Base-by-base conservation (phyloP, 2,888 invertebrate genomes). In the Gymnosoma rotundatum region DNA sequence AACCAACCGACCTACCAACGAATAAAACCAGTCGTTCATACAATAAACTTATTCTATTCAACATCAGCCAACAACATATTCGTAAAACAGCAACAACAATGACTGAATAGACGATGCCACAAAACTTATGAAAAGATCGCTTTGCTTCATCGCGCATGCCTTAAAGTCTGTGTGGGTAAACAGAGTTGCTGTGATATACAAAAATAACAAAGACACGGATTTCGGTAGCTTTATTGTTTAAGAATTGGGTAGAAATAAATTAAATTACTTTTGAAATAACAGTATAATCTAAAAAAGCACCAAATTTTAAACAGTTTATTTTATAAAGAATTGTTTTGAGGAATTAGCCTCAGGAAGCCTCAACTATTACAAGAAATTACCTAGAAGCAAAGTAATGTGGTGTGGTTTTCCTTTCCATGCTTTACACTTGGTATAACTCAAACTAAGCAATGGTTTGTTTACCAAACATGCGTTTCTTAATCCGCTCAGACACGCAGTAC, bases 161-260 rank as follows among this genome's bases (percentile, higher is more conserved):
- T 75, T 58, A 70, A 81, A 81, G 81, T 76, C 81, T 82, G 75
- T 70, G 81, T 82, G 81, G 81, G 70, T 75, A 64, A 58, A 56
- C 0, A 66, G 81, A 58, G 81, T 82, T 72, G 75, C 64, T 50
- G 12, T n/a, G 9, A 2, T 32, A 8, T 32, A 48, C 16, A 5
- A 6, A 6, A 14, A n/a, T 0, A 48, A 12, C 1, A 14, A 14
- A 48, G 32, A 32, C 6, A 48, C 14, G 45, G 16, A 16, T n/a
- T 48, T n/a, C 3, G 6, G n/a, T 16, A 42, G 3, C 1, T 42
- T 12, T n/a, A 6, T 48, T 48, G 5, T n/a, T 48, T 4, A 48
- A 14, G n/a, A n/a, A 16, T 48, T 48, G n/a, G 25, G 25, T 25
- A 25, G 25, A 25, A 25, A 25, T 2, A 25, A 25, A 2, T 25